Evolutionary conservation across 2,888 invertebrate species (phyloP).

Genomic region (Pelosia muscerda): DNA sequence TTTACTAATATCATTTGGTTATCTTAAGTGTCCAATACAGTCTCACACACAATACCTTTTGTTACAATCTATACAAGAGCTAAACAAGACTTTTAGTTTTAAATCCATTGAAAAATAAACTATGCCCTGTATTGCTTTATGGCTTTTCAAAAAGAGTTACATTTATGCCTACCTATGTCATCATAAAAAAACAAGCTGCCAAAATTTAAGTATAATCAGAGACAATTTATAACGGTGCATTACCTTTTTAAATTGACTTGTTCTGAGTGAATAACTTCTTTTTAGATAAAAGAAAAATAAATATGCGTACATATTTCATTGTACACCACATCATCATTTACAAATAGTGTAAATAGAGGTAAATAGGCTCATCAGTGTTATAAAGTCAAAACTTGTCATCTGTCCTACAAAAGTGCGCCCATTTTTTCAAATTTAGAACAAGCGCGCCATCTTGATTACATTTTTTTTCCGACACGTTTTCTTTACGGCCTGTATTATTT

Average conservation of each 20-base stretch:
- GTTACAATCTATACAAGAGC: neutral
- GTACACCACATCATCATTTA: no score
- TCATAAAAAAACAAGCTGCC: neutral
- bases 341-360: no score
- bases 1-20: neutral
- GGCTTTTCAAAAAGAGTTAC: neutral
- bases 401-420: neutral
- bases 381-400: no score
- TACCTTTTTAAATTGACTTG: no score
- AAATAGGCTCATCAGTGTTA: no score
- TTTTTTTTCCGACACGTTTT: neutral
- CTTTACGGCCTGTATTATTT: neutral
- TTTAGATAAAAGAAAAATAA: no score
- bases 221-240: neutral
- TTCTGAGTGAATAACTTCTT: no score
- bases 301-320: no score
- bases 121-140: neutral
- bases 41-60: neutral
- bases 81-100: neutral
- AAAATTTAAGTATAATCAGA: neutral
- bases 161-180: neutral
- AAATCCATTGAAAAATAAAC: neutral
- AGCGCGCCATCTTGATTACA: neutral
- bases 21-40: neutral
- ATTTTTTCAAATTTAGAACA: slow-evolving; percentile 1